Base-by-base conservation (phyloP, 35 echinoderm and acorn worm species). In the Stichopus chloronotus region DNA sequence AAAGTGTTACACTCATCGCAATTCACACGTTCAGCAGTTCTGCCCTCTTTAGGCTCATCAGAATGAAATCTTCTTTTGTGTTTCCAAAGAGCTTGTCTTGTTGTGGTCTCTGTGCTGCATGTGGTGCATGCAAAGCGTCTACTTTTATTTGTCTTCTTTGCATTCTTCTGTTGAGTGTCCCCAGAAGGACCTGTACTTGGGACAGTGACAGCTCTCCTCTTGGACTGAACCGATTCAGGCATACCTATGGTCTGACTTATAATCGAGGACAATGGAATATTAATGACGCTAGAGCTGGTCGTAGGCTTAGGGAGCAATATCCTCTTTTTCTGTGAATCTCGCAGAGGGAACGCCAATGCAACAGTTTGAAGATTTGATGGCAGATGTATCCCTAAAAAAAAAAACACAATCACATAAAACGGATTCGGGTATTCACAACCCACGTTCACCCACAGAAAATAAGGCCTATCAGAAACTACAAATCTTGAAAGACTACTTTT, bases 31-130 rank as follows among this genome's bases (percentile, higher is more conserved):
- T 84, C 81, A 55, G 21, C 53, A 56, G 53, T 14, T 54, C 56
- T 54, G 10, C 21, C 21, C 56, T 56, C 81, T 2, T 84, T 14
- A 5, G 53, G 81, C 8, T 20, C 19, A 55, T 20, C 8, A 56
- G 81, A 57, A 84, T 84, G 81, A 8, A 56, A 56, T 20, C 81
- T 84, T 20, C 81, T 12, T 57, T 84, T 84, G 30, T 84, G 81
- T 56, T 84, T 84, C 81, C 81, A 84, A 7, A 84, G 5, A 1
- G 81, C 81, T 55, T 84, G 81, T 17, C 81, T 84, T 12, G 81
- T 84, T 84, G 81, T 84, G 16, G 81, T 84, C 56, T 55, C 56
- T 57, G 56, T 54, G 53, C 53, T 57, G 56, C 81, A 84, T 56
- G 19, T 84, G 12, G 30, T n/a, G 56, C 81, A 84, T 10, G 53